Base-by-base conservation (phyloP, 2,888 invertebrate genomes). In the Lutraria lutraria region DNA sequence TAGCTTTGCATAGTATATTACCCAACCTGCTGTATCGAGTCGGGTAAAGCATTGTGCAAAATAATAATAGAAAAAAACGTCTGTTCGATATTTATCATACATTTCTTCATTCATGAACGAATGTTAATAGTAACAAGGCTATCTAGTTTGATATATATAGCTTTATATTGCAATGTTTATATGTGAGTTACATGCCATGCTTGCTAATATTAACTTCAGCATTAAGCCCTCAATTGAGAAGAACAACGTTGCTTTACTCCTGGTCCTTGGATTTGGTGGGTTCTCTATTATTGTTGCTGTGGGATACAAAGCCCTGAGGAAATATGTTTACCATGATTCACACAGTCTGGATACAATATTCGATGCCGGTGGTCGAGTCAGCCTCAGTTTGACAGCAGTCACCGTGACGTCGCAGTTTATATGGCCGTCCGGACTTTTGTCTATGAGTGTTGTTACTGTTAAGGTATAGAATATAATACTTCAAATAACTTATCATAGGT, bases 131-230 rank as follows among this genome's bases (percentile, higher is more conserved):
- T n/a, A n/a, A n/a, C n/a, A n/a, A n/a, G n/a, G n/a, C n/a, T n/a
- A n/a, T n/a, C n/a, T n/a, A n/a, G n/a, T n/a, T n/a, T n/a, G n/a
- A n/a, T n/a, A n/a, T n/a, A n/a, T n/a, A n/a, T n/a, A n/a, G n/a
- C n/a, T n/a, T n/a, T n/a, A n/a, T n/a, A n/a, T n/a, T n/a, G n/a
- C n/a, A n/a, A n/a, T n/a, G n/a, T n/a, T n/a, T n/a, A n/a, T n/a
- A n/a, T n/a, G n/a, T n/a, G n/a, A n/a, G n/a, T n/a, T n/a, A n/a
- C n/a, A n/a, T n/a, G n/a, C 56, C 56, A 56, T 56, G 3, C 56
- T 99, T 99, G 12, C 99, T n/a, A n/a, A n/a, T n/a, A n/a, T n/a
- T n/a, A n/a, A n/a, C n/a, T 99, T 29, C 54, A 93, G 92, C 16
- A 87, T 91, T 15, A 52, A 43, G 10, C 92, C 92, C 1, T 85